Base-by-base conservation (phyloP, 2,888 invertebrate genomes). In the Saturnia japonica region DNA sequence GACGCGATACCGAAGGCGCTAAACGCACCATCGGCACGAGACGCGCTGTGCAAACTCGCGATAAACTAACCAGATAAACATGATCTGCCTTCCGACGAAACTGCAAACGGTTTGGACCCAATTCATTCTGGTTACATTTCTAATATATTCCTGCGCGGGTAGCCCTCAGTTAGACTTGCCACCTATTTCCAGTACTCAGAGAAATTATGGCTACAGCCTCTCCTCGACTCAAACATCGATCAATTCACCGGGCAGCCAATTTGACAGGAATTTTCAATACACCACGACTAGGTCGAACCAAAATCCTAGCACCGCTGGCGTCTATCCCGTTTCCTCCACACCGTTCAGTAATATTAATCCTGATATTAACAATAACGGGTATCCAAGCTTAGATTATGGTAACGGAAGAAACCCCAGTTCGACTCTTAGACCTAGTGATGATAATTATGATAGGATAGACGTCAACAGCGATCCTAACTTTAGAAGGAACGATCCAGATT, bases 151-250 rank as follows among this genome's bases (percentile, higher is more conserved):
- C 70, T 82, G 82, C 70, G 74, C 76, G 68, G 83, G 85, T 1
- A 81, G 85, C 47, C 89, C 94, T 0, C 95, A 96, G 77, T 82
- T 95, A 67, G 95, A 95, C 78, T 80, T 95, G 67, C 95, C 95
- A 2, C 95, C 95, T 0, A 80, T 95, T 83, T 92, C 75, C 67
- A 89, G 84, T 80, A 89, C 86, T 76, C 89, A 86, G 75, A 80
- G 90, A 28, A 90, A 89, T 71, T 88, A 84, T 71, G 88, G 89
- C 3, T 91, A 86, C 72, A 93, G 93, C 0, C 80, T 84, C 0
- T 72, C 86, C 25, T 93, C 94, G 1, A 91, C 94, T 0, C 89
- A 80, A 45, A 78, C 87, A 0, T 88, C 91, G 1, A 88, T 90
- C 12, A 91, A 91, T 73, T 85, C 90, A n/a, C 90, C 91, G 12